Evolutionary conservation across 2,888 invertebrate genomes (phyloP).

Genomic region (Pterostichus niger): DNA sequence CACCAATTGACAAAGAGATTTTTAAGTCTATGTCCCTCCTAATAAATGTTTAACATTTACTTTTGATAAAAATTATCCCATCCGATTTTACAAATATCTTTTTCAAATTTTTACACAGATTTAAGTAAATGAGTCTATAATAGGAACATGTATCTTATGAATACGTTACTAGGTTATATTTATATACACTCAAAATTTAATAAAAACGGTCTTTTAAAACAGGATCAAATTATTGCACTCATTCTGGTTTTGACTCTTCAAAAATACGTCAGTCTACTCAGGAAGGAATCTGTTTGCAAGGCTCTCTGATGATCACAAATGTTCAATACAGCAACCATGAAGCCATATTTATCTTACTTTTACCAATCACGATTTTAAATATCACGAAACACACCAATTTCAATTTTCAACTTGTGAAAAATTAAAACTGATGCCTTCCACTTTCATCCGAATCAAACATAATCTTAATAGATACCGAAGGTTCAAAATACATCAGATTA

Average conservation of each 20-base stretch:
- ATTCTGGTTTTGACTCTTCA: constrained; percentile 65
- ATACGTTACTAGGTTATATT: constrained; percentile 62
- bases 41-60: constrained; percentile 68
- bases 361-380: constrained; percentile 36
- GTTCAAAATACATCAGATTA: not conserved
- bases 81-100: constrained; percentile 65
- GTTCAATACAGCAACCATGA: constrained; percentile 61
- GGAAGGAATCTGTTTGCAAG: constrained; percentile 67
- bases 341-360: constrained; percentile 53
- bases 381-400: constrained; percentile 37
- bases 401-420: not conserved
- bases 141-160: constrained; percentile 67
- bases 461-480: not conserved
- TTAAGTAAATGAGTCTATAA: constrained; percentile 66
- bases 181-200: constrained; percentile 66
- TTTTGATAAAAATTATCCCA: constrained; percentile 67
- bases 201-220: constrained; percentile 66
- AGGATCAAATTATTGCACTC: constrained; percentile 65
- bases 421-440: constrained; percentile 34
- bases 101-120: constrained; percentile 59
- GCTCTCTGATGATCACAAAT: constrained; percentile 66
- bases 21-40: constrained; percentile 77
- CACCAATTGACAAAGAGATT: constrained; percentile 67
- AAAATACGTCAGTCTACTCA: constrained; percentile 67
- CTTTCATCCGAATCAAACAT: constrained; percentile 17